These are phyloP conservation scores for Drosophila mimetica DNA, from an alignment of 2,888 invertebrate genomes.

Conservation along the genomic window DNA sequence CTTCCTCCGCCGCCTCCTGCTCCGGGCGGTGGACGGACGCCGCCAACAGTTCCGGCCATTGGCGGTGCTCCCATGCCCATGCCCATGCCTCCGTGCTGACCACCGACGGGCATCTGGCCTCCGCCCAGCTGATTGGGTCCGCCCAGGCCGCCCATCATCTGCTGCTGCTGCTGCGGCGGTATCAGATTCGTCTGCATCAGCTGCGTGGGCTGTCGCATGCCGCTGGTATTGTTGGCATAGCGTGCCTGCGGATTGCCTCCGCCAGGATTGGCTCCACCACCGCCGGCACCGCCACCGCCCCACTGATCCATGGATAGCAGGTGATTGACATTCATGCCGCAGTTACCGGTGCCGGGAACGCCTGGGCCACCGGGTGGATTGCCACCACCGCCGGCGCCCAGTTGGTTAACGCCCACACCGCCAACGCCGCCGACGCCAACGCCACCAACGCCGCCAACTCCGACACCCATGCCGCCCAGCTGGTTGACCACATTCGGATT, in stretches of 20 bases:
- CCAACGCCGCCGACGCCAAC: constrained; percentile 60
- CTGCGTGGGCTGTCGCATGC: constrained; percentile 85
- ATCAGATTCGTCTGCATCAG: constrained; percentile 83
- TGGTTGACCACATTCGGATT: constrained; percentile 58
- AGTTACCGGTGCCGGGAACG: constrained; percentile 54
- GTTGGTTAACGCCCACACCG: constrained; percentile 59
- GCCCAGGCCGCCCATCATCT: constrained; percentile 54
- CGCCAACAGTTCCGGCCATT: constrained; percentile 65
- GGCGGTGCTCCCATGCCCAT: constrained; percentile 62
- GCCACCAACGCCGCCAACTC: constrained; percentile 70
- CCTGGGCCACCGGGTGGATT: constrained; percentile 54
- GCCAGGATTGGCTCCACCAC: constrained; percentile 43
- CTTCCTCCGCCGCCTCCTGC: constrained; percentile 62
- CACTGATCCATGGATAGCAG: constrained; percentile 86
- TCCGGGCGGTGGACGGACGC: constrained; percentile 83
- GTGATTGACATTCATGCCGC: constrained; percentile 82
- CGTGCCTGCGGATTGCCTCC: constrained; percentile 83
- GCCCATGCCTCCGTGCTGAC: constrained; percentile 61
- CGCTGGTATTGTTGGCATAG: constrained; percentile 65
- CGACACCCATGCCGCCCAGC: constrained; percentile 71
- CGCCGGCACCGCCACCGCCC: constrained; percentile 82
- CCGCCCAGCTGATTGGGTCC: constrained; percentile 65
- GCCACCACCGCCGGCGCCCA: constrained; percentile 41
- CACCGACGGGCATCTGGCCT: constrained; percentile 52
- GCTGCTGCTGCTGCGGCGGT: constrained; percentile 83